Percentiles rank a stretch among this genome's conserved stretches.
Evolutionary conservation across 2,113 vertebrate genomes (phyloP).

Genomic region (Sylvietta virens): DNA sequence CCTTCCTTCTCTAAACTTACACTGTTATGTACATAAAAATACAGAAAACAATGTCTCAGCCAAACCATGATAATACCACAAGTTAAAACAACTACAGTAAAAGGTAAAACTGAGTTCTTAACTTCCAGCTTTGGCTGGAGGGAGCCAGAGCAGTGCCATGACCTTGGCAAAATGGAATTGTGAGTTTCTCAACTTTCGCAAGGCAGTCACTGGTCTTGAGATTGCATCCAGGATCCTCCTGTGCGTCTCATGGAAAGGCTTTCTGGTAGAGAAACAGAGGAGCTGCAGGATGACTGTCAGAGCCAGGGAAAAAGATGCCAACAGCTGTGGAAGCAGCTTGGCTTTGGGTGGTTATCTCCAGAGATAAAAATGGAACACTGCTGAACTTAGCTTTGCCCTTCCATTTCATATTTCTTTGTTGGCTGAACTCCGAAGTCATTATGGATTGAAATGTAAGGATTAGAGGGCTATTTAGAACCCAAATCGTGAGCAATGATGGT

Average conservation of each 20-base stretch:
- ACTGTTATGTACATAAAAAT: neutral
- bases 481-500: neutral
- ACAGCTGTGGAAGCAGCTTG: neutral
- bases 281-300: neutral
- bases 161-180: neutral
- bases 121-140: neutral
- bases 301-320: neutral
- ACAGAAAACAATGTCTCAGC: neutral
- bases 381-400: neutral
- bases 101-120: neutral
- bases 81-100: neutral
- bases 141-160: neutral
- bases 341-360: neutral
- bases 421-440: slow-evolving; percentile 5
- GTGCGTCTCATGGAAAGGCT: neutral
- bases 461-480: neutral
- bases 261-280: neutral
- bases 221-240: neutral
- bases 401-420: neutral
- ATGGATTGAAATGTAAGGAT: neutral
- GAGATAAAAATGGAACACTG: neutral
- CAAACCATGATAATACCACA: neutral
- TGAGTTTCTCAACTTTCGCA: neutral
- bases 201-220: neutral
- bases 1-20: neutral